phyloP scores from a whole-genome alignment of 2,888 invertebrate genomes.

The Neoaliturus tenellus region DNA sequence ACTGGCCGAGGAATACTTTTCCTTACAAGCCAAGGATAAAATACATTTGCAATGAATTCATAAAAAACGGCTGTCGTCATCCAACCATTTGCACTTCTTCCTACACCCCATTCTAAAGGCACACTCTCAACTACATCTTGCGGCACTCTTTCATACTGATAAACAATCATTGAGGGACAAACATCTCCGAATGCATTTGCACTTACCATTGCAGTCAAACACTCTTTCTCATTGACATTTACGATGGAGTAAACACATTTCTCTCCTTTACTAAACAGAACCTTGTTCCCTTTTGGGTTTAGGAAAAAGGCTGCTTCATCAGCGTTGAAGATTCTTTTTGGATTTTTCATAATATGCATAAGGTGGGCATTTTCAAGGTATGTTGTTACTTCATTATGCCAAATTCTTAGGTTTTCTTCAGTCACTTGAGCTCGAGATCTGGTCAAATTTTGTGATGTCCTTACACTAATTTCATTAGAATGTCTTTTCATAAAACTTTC shows the following conservation, averaged over 20 bases:
- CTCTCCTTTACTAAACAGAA: conserved; percentile 64
- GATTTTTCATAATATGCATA: conserved; percentile 58
- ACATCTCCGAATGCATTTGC: conserved; percentile 44
- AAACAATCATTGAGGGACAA: conserved; percentile 62
- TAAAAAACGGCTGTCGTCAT: conserved; percentile 71
- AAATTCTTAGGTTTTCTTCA: conserved; percentile 56
- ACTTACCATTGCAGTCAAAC: conserved; percentile 66
- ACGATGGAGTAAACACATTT: conserved; percentile 67
- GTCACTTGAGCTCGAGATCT: conserved; percentile 59
- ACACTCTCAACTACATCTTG: conserved; percentile 60
- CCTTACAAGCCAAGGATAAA: conserved; percentile 70
- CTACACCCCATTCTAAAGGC: conserved; percentile 69
- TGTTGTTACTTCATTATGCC: conserved; percentile 58
- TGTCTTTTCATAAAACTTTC: conserved; percentile 60
- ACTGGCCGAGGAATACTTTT: conserved; percentile 69
- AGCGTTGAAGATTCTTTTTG: conserved; percentile 59
- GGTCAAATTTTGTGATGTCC: conserved; percentile 62
- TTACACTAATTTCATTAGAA: conserved; percentile 57
- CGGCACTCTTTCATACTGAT: conserved; percentile 63
- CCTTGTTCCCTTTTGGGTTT: conserved; percentile 61
- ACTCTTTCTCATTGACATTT: conserved; percentile 68
- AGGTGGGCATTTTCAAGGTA: conserved; percentile 59
- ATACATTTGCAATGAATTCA: conserved; percentile 71
- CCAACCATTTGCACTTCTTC: conserved; percentile 72
- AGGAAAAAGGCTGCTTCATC: conserved; percentile 60